Percentiles rank a stretch among this genome's conserved stretches.
phyloP scores from a whole-genome alignment of 2,113 vertebrate genomes.

The Istiophorus platypterus region DNA sequence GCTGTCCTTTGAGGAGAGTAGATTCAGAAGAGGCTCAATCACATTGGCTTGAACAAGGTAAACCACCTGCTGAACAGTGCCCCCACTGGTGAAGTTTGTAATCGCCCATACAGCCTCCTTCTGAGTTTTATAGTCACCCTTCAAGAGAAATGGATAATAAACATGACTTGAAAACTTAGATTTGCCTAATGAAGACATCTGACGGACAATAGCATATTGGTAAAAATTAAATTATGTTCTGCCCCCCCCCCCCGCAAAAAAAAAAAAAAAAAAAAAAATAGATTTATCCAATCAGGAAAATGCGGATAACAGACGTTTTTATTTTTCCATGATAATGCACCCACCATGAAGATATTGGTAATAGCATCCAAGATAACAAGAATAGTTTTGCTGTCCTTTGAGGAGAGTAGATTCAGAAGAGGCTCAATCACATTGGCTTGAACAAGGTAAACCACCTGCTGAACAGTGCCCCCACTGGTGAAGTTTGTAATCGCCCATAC shows the following conservation, averaged over 20 bases:
- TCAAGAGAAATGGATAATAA: not conserved
- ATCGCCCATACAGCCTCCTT: slow-evolving; percentile 98
- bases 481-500: slow-evolving; percentile 98
- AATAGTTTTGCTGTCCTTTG: slow-evolving; percentile 94
- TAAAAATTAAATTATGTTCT: too few species aligned
- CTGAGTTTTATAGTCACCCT: slow-evolving; percentile 98
- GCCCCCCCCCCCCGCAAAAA: too few species aligned
- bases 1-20: slow-evolving; percentile 92
- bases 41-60: slow-evolving; percentile 93
- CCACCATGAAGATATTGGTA: slow-evolving; percentile 94
- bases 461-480: slow-evolving; percentile 94
- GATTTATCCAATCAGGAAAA: not conserved
- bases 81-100: slow-evolving; percentile 97
- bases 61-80: slow-evolving; percentile 93
- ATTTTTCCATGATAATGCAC: slow-evolving; percentile 14
- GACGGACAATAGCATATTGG: too few species aligned
- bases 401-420: slow-evolving; percentile 89
- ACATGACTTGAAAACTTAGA: not conserved
- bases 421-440: slow-evolving; percentile 92
- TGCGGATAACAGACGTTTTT: too few species aligned
- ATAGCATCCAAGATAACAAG: slow-evolving; percentile 96
- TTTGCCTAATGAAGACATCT: too few species aligned
- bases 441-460: slow-evolving; percentile 94
- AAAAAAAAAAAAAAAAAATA: not conserved
- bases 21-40: slow-evolving; percentile 90